A percentile compares a stretch with the other conserved stretches of the same genome.
Conservation (phyloP, 2,113 vertebrate species). For the Anolis carolinensis region DNA sequence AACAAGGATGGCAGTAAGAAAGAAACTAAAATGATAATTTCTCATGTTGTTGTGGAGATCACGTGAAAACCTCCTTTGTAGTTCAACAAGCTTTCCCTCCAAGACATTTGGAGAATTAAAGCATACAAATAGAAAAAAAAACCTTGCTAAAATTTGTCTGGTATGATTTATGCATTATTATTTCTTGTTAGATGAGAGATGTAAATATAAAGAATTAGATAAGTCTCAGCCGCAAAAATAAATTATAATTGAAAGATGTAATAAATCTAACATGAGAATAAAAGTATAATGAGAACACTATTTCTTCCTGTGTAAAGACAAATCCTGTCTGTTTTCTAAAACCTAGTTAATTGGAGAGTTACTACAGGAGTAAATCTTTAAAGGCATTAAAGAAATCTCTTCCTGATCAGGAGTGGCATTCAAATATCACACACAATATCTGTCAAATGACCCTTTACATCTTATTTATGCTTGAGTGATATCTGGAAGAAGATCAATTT, state of each 20-base stretch:
- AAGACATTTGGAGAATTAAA: constrained; percentile 69
- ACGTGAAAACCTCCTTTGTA: constrained; percentile 67
- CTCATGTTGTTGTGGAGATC: constrained; percentile 62
- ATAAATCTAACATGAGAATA: constrained; percentile 73
- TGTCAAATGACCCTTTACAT: constrained; percentile 67
- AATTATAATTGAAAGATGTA: constrained; percentile 70
- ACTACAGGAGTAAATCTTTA: constrained; percentile 70
- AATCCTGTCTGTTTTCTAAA: constrained; percentile 73
- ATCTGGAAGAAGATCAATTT: constrained; percentile 38
- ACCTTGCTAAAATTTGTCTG: constrained; percentile 65
- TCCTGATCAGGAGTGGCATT: constrained; percentile 69
- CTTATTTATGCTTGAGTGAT: constrained; percentile 66
- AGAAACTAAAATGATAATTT: constrained; percentile 69
- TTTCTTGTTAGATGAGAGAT: constrained; percentile 75
- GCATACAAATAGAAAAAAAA: constrained; percentile 62
- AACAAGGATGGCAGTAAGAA: constrained; percentile 58
- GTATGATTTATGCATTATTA: constrained; percentile 78
- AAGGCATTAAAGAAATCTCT: constrained; percentile 65
- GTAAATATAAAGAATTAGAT: constrained; percentile 77
- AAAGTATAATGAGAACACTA: constrained; percentile 76
- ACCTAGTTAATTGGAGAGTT: constrained; percentile 76
- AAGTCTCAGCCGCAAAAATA: constrained; percentile 72
- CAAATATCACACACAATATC: constrained; percentile 67
- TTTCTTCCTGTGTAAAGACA: constrained; percentile 77
- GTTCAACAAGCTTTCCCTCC: constrained; percentile 62